These are phyloP conservation scores for Leptinotarsa defecta DNA, from an alignment of 1,140 invertebrate species.

Conservation along the genomic window DNA sequence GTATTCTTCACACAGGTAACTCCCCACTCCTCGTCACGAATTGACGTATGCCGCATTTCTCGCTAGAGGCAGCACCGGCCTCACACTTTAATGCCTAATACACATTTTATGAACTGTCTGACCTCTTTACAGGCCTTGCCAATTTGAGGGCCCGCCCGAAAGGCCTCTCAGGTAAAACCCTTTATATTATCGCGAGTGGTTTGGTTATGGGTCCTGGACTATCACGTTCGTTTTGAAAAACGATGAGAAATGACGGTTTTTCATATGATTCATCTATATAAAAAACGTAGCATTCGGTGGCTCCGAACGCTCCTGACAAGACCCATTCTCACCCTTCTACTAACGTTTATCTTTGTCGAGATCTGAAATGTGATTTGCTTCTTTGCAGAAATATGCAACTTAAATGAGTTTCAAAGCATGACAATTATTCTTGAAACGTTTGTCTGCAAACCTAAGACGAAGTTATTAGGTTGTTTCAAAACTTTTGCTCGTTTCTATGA, in stretches of 20 bases:
- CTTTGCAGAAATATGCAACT: too few relatives aligned
- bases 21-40: neutral
- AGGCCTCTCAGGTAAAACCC: neutral
- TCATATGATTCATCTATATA: neutral
- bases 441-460: too few relatives aligned
- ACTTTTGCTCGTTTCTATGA: too few relatives aligned
- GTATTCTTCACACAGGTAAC: constrained; percentile 5
- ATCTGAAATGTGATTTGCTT: too few relatives aligned
- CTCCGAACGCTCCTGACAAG: neutral
- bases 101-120: constrained; percentile 3
- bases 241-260: neutral
- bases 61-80: neutral
- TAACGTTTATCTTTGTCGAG: too few relatives aligned
- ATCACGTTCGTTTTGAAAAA: neutral
- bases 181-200: neutral
- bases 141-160: neutral
- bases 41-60: neutral
- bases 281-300: neutral
- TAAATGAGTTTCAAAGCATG: too few relatives aligned
- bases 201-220: neutral
- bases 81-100: neutral
- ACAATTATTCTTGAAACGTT: too few relatives aligned
- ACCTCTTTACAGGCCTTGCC: neutral
- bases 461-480: too few relatives aligned
- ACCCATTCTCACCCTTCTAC: too few relatives aligned